Evolutionary conservation across 2,888 invertebrate species (phyloP).

Genomic region (Archips crataeganus): DNA sequence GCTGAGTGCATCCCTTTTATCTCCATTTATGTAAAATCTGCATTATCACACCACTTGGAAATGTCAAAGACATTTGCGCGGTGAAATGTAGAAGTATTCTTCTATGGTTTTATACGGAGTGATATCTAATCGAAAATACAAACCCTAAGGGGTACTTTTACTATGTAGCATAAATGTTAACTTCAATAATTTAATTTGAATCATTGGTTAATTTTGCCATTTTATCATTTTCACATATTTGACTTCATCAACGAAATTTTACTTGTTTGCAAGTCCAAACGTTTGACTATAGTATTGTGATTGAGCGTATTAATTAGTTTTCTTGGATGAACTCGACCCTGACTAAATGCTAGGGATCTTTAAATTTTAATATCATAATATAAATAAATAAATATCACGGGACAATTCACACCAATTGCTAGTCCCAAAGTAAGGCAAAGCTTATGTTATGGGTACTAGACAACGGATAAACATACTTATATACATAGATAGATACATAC

Average conservation of each 20-base stretch:
- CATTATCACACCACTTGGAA: conserved; percentile 40
- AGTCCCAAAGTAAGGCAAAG: too few relatives aligned
- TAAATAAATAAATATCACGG: too few relatives aligned
- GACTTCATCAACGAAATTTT: not conserved
- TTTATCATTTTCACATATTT: too few relatives aligned
- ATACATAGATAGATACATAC: too few relatives aligned
- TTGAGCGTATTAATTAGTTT: not conserved
- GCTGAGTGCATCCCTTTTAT: conserved; percentile 66
- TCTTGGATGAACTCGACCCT: not conserved
- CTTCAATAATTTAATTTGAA: too few relatives aligned
- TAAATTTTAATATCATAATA: not conserved
- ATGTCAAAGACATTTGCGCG: conserved; percentile 19
- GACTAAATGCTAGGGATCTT: not conserved
- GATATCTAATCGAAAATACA: not conserved
- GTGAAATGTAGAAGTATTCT: not conserved
- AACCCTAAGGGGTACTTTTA: too few relatives aligned
- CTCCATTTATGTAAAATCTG: conserved; percentile 53
- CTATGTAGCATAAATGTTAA: too few relatives aligned
- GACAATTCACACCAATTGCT: too few relatives aligned
- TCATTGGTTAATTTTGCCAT: too few relatives aligned
- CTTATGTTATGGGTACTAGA: too few relatives aligned
- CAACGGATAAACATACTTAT: too few relatives aligned
- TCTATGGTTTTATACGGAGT: not conserved
- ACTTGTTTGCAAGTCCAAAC: not conserved
- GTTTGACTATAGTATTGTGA: not conserved